These are phyloP conservation scores for Lepisosteus osseus DNA, from an alignment of 2,113 vertebrate genomes.

Conservation along the genomic window DNA sequence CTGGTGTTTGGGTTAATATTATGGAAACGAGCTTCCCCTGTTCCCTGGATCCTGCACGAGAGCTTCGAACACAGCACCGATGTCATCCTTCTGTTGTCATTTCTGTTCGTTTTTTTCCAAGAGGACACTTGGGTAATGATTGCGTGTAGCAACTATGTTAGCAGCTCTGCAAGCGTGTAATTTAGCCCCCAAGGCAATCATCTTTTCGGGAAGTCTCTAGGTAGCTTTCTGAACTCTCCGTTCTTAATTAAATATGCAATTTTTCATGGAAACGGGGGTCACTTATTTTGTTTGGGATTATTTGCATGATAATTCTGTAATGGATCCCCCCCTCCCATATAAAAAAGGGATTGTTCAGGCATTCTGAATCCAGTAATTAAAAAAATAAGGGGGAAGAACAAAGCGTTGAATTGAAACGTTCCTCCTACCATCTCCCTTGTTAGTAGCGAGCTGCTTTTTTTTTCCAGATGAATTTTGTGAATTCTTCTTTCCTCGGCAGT, in stretches of 20 bases:
- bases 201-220: conserved; percentile 75
- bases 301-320: conserved; percentile 83
- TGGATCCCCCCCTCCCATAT: conserved; percentile 37
- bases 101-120: conserved; percentile 53
- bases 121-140: conserved; percentile 82
- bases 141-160: conserved; percentile 74
- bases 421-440: conserved; percentile 79
- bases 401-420: conserved; percentile 75
- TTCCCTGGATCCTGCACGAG: conserved; percentile 51
- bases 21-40: conserved; percentile 6
- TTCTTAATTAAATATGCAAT: conserved; percentile 97
- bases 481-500: conserved; percentile 66
- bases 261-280: conserved; percentile 88
- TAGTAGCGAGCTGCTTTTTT: conserved; percentile 67
- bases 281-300: conserved; percentile 73
- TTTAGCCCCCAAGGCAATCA: conserved; percentile 81
- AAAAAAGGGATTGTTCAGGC: conserved; percentile 74
- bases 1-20: neutral
- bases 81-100: conserved; percentile 84
- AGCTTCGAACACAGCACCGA: conserved; percentile 78
- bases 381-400: conserved; percentile 78
- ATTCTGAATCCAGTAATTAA: conserved; percentile 84
- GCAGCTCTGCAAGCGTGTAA: conserved; percentile 84
- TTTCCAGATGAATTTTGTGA: conserved; percentile 92
- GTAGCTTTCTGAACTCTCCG: conserved; percentile 83